Evolutionary conservation across 2,797 vertebrate species (phyloP).

Genomic region (Acanthurus tractus): DNA sequence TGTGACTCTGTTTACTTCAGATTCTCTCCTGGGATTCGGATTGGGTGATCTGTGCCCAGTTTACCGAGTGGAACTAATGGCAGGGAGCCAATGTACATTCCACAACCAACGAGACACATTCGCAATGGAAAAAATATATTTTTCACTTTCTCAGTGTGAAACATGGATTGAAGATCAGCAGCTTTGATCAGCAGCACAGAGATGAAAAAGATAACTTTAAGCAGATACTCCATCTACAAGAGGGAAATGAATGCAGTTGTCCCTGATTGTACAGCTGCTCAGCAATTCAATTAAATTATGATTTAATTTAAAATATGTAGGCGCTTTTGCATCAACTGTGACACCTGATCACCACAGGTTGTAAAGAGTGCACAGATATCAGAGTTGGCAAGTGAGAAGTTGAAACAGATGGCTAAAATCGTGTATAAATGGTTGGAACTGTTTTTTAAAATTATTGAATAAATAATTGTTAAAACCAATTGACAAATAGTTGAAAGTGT

Average conservation of each 20-base stretch:
- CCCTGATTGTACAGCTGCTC: background rate
- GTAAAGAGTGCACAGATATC: background rate
- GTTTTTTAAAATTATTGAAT: background rate
- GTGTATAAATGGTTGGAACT: background rate
- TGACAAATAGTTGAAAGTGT: too few species aligned
- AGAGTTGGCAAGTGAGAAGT: background rate
- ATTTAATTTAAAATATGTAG: background rate
- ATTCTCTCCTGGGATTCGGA: conserved; percentile 36
- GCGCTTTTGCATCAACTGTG: background rate
- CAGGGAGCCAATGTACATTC: conserved; percentile 53
- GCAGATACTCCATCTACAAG: background rate
- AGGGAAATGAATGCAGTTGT: background rate
- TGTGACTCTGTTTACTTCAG: conserved; percentile 53
- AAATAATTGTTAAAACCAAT: background rate
- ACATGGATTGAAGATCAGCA: background rate
- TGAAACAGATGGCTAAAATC: background rate
- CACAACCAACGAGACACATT: conserved; percentile 50
- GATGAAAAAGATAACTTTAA: conserved; percentile 10
- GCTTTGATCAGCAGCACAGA: conserved; percentile 12
- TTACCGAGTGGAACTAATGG: conserved; percentile 37
- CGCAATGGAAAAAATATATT: conserved; percentile 39
- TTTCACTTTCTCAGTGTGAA: conserved; percentile 30
- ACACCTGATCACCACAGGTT: background rate
- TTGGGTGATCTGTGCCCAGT: conserved; percentile 28
- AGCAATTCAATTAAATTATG: background rate